Evolutionary conservation across 1,140 invertebrate genomes (phyloP).

Genomic region (Tyrophagus putrescentiae): DNA sequence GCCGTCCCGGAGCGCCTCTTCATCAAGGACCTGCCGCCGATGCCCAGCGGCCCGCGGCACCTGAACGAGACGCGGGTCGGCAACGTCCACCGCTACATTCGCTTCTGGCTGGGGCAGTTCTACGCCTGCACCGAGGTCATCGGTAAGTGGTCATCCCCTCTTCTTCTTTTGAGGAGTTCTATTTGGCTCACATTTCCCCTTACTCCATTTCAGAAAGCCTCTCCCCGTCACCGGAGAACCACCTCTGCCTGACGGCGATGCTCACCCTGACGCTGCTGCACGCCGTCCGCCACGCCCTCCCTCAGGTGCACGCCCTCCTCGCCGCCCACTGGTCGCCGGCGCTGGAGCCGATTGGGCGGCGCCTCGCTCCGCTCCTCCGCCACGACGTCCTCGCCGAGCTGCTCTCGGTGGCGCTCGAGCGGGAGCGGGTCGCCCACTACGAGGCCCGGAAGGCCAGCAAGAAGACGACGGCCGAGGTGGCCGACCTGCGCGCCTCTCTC

Average conservation of each 20-base stretch:
- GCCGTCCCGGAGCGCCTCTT: neutral
- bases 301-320: neutral
- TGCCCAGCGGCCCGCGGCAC: neutral
- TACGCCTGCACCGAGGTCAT: conserved; percentile 6
- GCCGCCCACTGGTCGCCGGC: neutral
- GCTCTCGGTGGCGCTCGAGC: neutral
- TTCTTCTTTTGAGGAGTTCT: neutral
- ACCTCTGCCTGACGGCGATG: neutral
- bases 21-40: neutral
- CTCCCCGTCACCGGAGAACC: neutral
- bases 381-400: neutral
- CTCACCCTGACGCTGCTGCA: neutral
- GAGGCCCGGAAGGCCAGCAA: neutral
- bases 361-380: neutral
- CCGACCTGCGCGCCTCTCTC: neutral
- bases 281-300: neutral
- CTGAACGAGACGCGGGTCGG: neutral
- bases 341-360: neutral
- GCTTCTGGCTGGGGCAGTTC: conserved; percentile 7
- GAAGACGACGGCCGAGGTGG: neutral
- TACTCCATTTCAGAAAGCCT: neutral
- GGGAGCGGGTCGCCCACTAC: neutral
- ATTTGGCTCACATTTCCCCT: neutral
- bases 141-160: neutral
- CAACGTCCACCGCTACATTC: neutral